Evolutionary conservation across 1,140 invertebrate species (phyloP), one percentile per base, ranked within the genome.

Genomic region (Octopus bimaculoides): DNA sequence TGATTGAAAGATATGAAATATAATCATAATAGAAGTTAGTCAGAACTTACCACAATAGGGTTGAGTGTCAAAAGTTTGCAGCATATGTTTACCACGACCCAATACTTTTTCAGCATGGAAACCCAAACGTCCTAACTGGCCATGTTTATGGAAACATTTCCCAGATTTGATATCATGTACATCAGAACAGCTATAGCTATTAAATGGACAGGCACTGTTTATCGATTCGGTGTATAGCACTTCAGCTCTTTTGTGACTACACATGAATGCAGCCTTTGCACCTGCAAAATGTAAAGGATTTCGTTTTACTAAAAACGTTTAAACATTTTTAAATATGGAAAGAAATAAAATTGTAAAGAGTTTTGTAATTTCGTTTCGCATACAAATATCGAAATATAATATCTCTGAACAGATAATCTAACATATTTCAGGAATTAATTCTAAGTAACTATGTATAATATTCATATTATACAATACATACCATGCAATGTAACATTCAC

Each of bases 201-300:
- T 87, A 86, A 95, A 96, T 0, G 93, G 92, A 86, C 95, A 96
- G 9, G 26, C 26, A 1, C 91, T 81, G n/a, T 93, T 93, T 74
- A 97, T 94, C 78, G 94, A 96, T 88, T 97, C 96, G 3, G 93
- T 94, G 86, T 96, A 97, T 14, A 95, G 92, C 89, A 95, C 95
- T 80, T 95, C 94, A 41, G 95, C 94, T 85, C 95, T 91, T 4
- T 95, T 93, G 86, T 96, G 95, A 87, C 95, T 95, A 86, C 95
- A 96, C n/a, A 94, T 94, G 1, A 95, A 93, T 2, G 53, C 41
- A 4, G 76, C n/a, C 20, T 66, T 77, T 7, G 77, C 61, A 52
- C 52, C 83, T 83, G 81, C 17, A 79, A 80, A 52, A 56, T 61
- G 54, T 5, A 78, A 52, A 26, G 52, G 75, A 79, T 41, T 41